Evolutionary conservation across 2,113 vertebrate genomes (phyloP), one percentile per base, ranked within the genome.

Genomic region (Chaetops frenatus): DNA sequence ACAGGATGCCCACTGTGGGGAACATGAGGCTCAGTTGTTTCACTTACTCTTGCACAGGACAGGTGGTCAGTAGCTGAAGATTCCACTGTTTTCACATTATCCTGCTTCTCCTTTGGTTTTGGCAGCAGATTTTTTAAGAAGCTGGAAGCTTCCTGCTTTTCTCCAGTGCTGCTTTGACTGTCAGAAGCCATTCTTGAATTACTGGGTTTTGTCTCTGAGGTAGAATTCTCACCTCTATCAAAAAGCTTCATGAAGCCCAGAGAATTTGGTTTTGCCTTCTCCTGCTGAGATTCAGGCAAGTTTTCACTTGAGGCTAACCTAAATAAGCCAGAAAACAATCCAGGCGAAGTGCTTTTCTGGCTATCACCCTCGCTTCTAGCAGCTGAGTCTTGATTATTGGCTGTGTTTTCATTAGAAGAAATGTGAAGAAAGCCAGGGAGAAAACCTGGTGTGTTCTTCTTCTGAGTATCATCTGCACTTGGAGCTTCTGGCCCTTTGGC

Each of bases 381-480:
- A 69, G 82, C 23, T 3, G 47, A 64, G n/a, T 98, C 95, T 71
- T 97, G 97, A 88, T 94, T 92, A 94, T 7, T 88, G 60, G 81
- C 79, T 33, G 86, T 51, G n/a, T 98, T 96, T 86, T 98, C 98
- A 81, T 58, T 88, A 77, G 97, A 96, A 92, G 98, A 96, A 95
- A 94, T 95, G 64, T 40, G 95, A 74, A 98, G 97, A 15, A 98
- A 93, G 38, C 96, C 98, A 73, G 98, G 98, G 94, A 98, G 92
- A 88, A 98, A 97, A 20, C 98, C 95, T 65, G 97, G 40, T 97
- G 96, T 22, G 27, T 66, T 33, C 51, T 94, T 53, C 70, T 94
- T 95, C 61, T 60, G 66, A 11, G 0, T 14, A 73, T 96, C 95
- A 81, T 84, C 91, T 73, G 51, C 23, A 60, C 33, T 58, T 91